A percentile compares a stretch with the other conserved stretches of the same genome.
Evolutionary conservation across 2,888 invertebrate species (phyloP).

Genomic region (Digitonthophagus gazella): DNA sequence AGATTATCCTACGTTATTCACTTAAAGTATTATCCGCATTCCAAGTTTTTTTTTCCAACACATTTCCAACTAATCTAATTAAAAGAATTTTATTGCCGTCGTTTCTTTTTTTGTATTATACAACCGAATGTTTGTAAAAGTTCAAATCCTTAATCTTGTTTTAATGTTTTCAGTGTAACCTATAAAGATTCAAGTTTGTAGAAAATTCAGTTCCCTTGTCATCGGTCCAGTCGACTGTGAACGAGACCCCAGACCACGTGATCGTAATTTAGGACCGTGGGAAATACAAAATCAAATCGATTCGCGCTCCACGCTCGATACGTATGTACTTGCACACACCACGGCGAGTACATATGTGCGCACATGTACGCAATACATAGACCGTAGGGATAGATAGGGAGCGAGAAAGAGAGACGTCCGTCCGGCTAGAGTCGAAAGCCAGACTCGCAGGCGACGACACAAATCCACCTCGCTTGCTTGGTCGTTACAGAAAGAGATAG

Average conservation of each 20-base stretch:
- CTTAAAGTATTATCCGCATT: not conserved
- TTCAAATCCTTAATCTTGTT: not conserved
- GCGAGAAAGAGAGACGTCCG: not conserved
- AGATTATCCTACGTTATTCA: not conserved
- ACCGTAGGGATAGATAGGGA: not conserved
- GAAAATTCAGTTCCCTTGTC: too few relatives aligned
- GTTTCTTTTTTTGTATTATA: not conserved
- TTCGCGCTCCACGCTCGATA: slow-evolving; percentile 18
- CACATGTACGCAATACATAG: not conserved
- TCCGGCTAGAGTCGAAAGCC: not conserved
- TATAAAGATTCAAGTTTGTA: too few relatives aligned
- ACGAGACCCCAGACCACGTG: slow-evolving; percentile 19
- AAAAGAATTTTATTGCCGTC: too few relatives aligned
- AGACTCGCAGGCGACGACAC: not conserved
- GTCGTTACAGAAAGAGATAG: too few relatives aligned
- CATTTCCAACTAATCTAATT: too few relatives aligned
- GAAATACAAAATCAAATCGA: slow-evolving; percentile 28
- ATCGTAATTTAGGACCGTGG: slow-evolving; percentile 27
- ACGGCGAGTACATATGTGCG: not conserved
- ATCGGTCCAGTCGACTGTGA: not conserved
- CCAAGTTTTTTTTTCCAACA: too few relatives aligned
- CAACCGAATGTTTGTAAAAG: not conserved
- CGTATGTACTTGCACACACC: not conserved
- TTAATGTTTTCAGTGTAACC: too few relatives aligned
- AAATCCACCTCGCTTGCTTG: not conserved